Conservation (phyloP, 2,797 vertebrate species). For the Acrocephalus scirpaceus region DNA sequence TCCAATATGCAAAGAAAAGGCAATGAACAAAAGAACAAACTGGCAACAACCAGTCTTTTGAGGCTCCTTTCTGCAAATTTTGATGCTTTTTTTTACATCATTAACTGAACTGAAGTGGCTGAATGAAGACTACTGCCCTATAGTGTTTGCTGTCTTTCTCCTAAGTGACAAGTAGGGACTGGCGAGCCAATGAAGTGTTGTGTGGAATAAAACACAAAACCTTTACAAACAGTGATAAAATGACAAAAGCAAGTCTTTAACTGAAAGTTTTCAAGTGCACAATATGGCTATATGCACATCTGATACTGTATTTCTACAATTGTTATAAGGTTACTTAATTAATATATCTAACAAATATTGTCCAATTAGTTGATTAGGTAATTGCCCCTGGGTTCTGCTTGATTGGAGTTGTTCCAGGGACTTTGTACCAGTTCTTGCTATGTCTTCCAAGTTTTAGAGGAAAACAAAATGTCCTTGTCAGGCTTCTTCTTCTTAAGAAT, state of each 20-base stretch:
- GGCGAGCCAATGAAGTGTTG: background rate
- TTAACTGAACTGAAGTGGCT: background rate
- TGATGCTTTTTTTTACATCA: background rate
- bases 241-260: background rate
- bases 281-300: fast-evolving
- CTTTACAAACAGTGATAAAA: background rate
- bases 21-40: background rate
- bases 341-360: background rate
- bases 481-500: background rate
- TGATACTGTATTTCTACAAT: background rate
- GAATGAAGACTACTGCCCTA: background rate
- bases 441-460: background rate
- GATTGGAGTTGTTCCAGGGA: too few relatives aligned
- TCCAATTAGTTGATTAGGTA: background rate
- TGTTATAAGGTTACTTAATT: background rate
- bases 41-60: background rate
- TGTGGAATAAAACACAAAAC: background rate
- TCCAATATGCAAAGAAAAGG: background rate
- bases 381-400: fast-evolving
- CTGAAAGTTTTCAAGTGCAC: background rate
- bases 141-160: background rate
- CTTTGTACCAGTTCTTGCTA: background rate
- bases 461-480: background rate
- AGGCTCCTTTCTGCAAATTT: background rate
- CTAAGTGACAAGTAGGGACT: background rate